Conservation (phyloP, 2,113 vertebrate species). For the Corapipo altera region DNA sequence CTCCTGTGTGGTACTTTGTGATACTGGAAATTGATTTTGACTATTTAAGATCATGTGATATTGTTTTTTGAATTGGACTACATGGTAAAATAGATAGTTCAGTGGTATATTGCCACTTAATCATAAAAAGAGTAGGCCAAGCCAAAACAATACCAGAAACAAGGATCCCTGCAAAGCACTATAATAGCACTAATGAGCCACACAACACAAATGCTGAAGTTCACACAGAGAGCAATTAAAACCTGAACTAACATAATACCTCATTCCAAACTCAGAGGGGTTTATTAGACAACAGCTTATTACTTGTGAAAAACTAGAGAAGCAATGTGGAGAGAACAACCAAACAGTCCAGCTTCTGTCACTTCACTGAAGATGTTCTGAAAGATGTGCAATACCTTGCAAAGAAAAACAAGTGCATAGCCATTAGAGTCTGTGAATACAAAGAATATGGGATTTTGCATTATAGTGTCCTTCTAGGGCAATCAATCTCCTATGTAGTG, state of each 20-base stretch:
- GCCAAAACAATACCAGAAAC: not conserved
- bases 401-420: not conserved
- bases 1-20: not conserved
- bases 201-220: not conserved
- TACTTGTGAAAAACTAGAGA: not conserved
- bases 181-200: not conserved
- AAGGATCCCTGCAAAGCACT: not conserved
- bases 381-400: not conserved
- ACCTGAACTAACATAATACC: not conserved
- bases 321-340: not conserved
- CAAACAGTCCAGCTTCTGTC: not conserved
- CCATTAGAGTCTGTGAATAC: not conserved
- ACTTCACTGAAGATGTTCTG: not conserved
- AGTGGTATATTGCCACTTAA: not conserved
- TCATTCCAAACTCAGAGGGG: not conserved
- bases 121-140: not conserved
- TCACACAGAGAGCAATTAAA: not conserved
- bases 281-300: not conserved
- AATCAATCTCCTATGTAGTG: not conserved
- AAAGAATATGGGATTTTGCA: not conserved
- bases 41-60: not conserved
- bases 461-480: accelerated
- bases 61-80: not conserved
- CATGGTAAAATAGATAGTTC: not conserved
- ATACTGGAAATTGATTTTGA: not conserved